These are phyloP conservation scores for Tiaroga cobitis DNA, from an alignment of 2,797 vertebrate species.

Conservation along the genomic window DNA sequence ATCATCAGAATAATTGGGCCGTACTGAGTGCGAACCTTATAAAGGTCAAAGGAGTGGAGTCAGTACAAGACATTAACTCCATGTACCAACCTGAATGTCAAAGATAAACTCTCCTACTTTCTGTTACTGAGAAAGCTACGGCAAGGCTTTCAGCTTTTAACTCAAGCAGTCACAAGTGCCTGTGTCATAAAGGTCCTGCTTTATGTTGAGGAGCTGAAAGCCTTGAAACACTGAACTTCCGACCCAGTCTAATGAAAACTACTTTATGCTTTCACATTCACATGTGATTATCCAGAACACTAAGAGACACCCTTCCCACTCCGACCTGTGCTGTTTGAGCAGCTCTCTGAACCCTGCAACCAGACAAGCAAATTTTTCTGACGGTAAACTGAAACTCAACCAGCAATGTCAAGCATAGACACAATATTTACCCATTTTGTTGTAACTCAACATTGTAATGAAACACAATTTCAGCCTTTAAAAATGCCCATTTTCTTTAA, in stretches of 20 bases:
- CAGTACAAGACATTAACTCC: slow-evolving; percentile 14
- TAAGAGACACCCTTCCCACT: slow-evolving; percentile 1
- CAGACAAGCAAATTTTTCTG: slow-evolving; percentile 61
- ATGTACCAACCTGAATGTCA: slow-evolving; percentile 26
- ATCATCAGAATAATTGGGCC: slow-evolving; percentile 15
- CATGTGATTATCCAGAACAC: slow-evolving; percentile 38
- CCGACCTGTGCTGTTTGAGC: background rate
- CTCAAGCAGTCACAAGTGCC: background rate
- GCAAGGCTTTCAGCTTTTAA: background rate
- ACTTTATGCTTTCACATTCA: slow-evolving; percentile 53
- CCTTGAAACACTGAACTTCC: slow-evolving; percentile 24
- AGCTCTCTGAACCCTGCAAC: slow-evolving; percentile 34
- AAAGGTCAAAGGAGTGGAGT: slow-evolving; percentile 6
- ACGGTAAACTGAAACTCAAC: slow-evolving; percentile 54
- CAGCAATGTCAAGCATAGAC: slow-evolving; percentile 42
- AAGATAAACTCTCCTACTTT: slow-evolving; percentile 15
- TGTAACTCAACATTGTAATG: background rate
- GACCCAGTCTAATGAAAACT: background rate
- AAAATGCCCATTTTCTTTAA: background rate
- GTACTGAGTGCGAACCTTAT: slow-evolving; percentile 35
- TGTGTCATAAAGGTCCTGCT: slow-evolving; percentile 22
- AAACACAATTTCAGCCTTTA: background rate
- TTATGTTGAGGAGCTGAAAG: slow-evolving; percentile 19
- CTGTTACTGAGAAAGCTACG: background rate
- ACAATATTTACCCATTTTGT: slow-evolving; percentile 31